phyloP scores from a whole-genome alignment of 1,140 invertebrate genomes.

The Hylaeus volcanicus region DNA sequence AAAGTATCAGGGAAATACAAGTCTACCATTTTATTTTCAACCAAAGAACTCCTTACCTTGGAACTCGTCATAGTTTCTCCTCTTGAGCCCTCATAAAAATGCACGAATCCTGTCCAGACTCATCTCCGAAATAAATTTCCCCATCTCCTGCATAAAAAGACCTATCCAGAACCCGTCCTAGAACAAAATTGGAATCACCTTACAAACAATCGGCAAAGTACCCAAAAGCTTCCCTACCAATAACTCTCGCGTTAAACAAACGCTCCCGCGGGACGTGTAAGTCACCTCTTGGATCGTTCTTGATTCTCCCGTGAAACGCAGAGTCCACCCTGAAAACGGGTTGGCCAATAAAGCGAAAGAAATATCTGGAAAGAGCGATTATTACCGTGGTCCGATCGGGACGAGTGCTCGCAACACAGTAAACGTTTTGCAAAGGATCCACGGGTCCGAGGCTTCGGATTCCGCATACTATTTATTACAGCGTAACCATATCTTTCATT shows the following conservation, averaged over 20 bases:
- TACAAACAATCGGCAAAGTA: background rate
- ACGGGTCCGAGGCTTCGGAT: background rate
- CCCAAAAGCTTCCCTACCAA: background rate
- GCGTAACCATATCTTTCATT: constrained; percentile 50
- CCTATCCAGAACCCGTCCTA: background rate
- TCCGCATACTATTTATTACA: constrained; percentile 44
- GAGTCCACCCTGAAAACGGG: constrained; percentile 23
- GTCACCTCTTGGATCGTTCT: background rate
- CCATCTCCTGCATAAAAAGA: background rate
- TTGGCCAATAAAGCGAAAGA: constrained; percentile 10
- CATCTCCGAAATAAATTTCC: too few relatives aligned
- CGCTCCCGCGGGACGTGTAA: background rate
- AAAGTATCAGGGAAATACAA: too few relatives aligned
- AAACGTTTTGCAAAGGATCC: background rate
- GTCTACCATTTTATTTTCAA: too few relatives aligned
- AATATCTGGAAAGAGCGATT: constrained; percentile 28
- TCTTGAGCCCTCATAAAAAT: too few relatives aligned
- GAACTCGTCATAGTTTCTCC: too few relatives aligned
- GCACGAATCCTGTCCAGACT: too few relatives aligned
- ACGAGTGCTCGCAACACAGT: background rate
- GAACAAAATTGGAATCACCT: too few relatives aligned
- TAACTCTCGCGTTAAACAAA: background rate
- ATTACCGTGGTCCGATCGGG: constrained; percentile 14
- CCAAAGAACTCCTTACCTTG: too few relatives aligned
- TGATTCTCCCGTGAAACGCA: constrained; percentile 32